Conservation (phyloP, 2,888 invertebrate genomes). For the Lamellibrachia columna region DNA sequence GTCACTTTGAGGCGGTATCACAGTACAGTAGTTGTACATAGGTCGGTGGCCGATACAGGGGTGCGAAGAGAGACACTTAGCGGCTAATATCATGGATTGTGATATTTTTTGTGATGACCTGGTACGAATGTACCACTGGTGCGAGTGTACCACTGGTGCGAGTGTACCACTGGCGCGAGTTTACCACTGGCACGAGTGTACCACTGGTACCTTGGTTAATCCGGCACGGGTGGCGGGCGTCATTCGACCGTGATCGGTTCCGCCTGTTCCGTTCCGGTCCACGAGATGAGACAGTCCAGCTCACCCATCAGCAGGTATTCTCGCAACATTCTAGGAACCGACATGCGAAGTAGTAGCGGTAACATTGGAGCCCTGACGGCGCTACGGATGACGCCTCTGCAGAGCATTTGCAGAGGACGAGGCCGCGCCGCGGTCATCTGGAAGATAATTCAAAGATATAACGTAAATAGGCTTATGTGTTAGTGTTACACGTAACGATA, state of each 20-base stretch:
- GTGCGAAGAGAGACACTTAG: no score
- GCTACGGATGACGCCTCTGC: slow-evolving; percentile 27
- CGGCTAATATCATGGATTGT: no score
- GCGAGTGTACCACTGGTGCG: no score
- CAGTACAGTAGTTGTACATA: no score
- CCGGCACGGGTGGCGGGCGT: background rate
- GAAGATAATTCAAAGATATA: background rate
- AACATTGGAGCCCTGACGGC: slow-evolving; percentile 25
- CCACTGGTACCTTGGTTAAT: background rate
- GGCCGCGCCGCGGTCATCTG: slow-evolving; percentile 21
- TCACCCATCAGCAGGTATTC: slow-evolving; percentile 34
- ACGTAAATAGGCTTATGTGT: background rate
- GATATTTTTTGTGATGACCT: no score
- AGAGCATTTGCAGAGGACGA: slow-evolving; percentile 27
- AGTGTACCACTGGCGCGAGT: no score
- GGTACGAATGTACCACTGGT: no score
- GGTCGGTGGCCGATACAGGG: no score
- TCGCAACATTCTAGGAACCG: slow-evolving; percentile 31
- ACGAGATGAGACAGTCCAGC: slow-evolving; percentile 1
- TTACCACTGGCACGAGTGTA: no score
- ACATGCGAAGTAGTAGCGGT: slow-evolving; percentile 18
- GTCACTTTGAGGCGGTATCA: no score
- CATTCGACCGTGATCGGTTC: background rate
- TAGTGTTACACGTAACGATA: no score
- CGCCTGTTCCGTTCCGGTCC: background rate